Evolutionary conservation across 2,888 invertebrate genomes (phyloP).

Genomic region (Stenodera caucasica): DNA sequence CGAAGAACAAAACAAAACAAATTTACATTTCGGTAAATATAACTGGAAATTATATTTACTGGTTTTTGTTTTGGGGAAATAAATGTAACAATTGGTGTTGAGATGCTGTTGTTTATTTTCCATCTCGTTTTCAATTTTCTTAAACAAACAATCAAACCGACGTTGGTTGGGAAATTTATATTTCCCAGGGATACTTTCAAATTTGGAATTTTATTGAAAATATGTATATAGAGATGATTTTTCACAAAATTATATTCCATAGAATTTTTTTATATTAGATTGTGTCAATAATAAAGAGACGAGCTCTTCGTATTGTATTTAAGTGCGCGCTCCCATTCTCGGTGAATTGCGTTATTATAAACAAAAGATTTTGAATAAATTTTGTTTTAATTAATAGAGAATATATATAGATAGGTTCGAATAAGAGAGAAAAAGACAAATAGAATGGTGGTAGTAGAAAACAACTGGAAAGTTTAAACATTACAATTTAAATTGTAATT

Average conservation of each 20-base stretch:
- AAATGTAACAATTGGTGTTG: constrained; percentile 31
- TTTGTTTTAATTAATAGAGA: too few species aligned
- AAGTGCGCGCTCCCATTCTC: too few species aligned
- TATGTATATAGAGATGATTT: background rate
- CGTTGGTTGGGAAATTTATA: constrained; percentile 11
- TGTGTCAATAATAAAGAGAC: too few species aligned
- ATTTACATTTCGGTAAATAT: too few species aligned
- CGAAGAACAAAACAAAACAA: constrained; percentile 2
- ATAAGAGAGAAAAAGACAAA: background rate
- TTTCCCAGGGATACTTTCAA: background rate
- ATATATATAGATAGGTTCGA: background rate
- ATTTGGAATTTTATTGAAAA: constrained; percentile 1
- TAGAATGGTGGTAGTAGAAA: background rate
- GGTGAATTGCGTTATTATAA: too few species aligned
- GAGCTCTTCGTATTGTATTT: too few species aligned
- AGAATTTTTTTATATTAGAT: background rate
- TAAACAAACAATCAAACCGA: constrained; percentile 32
- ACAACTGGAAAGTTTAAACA: constrained; percentile 1
- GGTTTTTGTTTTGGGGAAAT: constrained; percentile 20
- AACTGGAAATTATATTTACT: background rate
- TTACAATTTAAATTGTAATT: constrained; percentile 47
- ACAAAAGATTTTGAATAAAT: too few species aligned
- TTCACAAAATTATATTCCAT: background rate
- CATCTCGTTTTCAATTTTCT: constrained; percentile 37
- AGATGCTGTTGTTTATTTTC: constrained; percentile 31